Conservation (phyloP, 2,113 vertebrate species). For the Dinomys branickii region DNA sequence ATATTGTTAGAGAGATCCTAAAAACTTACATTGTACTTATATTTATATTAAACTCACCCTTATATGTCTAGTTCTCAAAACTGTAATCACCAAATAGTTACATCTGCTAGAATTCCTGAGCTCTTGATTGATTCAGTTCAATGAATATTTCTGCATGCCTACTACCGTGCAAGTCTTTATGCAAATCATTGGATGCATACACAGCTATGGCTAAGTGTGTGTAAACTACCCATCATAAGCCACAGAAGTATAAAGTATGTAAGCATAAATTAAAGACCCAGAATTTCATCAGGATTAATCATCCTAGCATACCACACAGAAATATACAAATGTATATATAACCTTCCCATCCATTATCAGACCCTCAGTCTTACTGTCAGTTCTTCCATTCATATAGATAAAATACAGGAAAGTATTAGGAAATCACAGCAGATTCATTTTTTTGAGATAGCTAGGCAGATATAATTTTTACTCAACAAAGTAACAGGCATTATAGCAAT, state of each 20-base stretch:
- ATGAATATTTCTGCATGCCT: background rate
- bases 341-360: background rate
- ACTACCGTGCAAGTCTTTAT: background rate
- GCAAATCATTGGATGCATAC: background rate
- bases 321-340: background rate
- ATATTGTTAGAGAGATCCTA: background rate
- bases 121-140: background rate
- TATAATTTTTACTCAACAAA: slow-evolving; percentile 22
- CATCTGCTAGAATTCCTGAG: background rate
- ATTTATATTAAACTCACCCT: background rate
- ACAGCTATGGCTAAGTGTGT: background rate
- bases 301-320: background rate
- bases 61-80: background rate
- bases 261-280: background rate
- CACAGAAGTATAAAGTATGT: background rate
- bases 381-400: background rate
- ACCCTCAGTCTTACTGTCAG: background rate
- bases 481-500: slow-evolving; percentile 26
- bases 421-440: slow-evolving; percentile 7
- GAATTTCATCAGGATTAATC: background rate
- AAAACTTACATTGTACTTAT: background rate
- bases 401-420: background rate
- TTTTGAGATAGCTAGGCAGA: slow-evolving; percentile 4
- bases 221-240: too few relatives aligned
- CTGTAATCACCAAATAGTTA: background rate